Evolutionary conservation across 2,113 vertebrate genomes (phyloP).

Genomic region (Dipodomys spectabilis): DNA sequence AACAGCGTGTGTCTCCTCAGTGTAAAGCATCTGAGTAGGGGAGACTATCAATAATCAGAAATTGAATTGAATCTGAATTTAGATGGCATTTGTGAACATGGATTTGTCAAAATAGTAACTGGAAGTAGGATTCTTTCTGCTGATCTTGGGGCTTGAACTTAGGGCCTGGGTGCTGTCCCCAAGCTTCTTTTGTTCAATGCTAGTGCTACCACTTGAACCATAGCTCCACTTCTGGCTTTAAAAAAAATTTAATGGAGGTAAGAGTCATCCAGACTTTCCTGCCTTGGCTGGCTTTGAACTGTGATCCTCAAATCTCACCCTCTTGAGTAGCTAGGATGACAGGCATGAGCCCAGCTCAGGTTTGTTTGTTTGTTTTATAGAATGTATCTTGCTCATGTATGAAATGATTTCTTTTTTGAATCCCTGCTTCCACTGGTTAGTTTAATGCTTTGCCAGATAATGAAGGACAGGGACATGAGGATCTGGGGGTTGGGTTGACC

Average conservation of each 20-base stretch:
- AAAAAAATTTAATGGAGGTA: too few relatives aligned
- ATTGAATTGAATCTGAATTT: background rate
- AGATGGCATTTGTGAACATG: background rate
- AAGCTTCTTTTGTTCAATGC: too few relatives aligned
- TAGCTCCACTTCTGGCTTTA: too few relatives aligned
- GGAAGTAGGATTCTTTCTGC: background rate
- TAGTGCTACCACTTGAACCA: too few relatives aligned
- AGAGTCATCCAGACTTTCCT: too few relatives aligned
- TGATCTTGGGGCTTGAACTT: too few relatives aligned
- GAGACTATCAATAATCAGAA: background rate
- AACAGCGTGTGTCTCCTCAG: background rate
- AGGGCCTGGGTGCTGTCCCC: too few relatives aligned
- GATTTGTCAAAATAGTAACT: background rate
- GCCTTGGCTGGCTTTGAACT: too few relatives aligned
- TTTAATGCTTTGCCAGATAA: background rate
- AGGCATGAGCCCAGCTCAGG: too few relatives aligned
- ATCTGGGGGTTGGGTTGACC: background rate
- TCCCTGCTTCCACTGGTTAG: background rate
- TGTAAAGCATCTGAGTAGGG: background rate
- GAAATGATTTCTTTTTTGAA: slow-evolving; percentile 24
- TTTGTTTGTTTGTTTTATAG: background rate
- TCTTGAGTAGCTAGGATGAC: too few relatives aligned
- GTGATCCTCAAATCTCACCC: too few relatives aligned
- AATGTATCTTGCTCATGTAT: background rate
- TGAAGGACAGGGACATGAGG: background rate